Base-by-base conservation (phyloP, 2,797 vertebrate genomes). In the Botia kubotai region DNA sequence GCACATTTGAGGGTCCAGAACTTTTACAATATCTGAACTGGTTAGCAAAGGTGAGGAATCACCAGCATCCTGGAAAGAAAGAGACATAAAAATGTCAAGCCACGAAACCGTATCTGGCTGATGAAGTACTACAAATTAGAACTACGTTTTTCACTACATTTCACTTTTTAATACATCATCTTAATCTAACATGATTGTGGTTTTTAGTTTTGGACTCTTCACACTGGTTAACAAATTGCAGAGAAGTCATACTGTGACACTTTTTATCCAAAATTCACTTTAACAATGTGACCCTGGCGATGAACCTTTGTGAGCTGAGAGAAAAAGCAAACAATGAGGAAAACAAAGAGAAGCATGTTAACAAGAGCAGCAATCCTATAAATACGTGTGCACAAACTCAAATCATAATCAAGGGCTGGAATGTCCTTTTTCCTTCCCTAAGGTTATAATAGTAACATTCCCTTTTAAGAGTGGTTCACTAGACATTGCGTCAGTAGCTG, bases 41-140 rank as follows among this genome's bases (percentile, higher is more conserved):
- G 96, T 95, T 76, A 94, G 94, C 88, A 96, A 93, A 0, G 95
- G 92, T 14, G 95, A 95, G 0, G 95, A 86, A 5, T 99, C 97
- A 71, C 98, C 97, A 86, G 97, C 98, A 65, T 99, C 98, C 98
- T 99, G 87, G 72, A 43, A 82, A 43, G 72, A 43, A 82, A 43
- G 29, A 48, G 29, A 19, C 0, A 53, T 55, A 50, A 6, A 19
- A 68, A 52, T 52, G 8, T 33, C 6, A 16, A 62, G 12, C 3
- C 48, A 52, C 48, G 2, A 16, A 14, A 52, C 48, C 1, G 12
- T 5, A 33, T 33, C 33, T 33, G 33, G 33, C 33, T 3, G 33
- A 99, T 99, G 87, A 99, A 92, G 92, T 99, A 99, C 98, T 99
- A 99, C 89, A 99, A 99, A 92, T 98, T 99, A 68, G 98, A 99